phyloP scores from a whole-genome alignment of 1,140 invertebrate species.

The Lepidotrigona ventralis region DNA sequence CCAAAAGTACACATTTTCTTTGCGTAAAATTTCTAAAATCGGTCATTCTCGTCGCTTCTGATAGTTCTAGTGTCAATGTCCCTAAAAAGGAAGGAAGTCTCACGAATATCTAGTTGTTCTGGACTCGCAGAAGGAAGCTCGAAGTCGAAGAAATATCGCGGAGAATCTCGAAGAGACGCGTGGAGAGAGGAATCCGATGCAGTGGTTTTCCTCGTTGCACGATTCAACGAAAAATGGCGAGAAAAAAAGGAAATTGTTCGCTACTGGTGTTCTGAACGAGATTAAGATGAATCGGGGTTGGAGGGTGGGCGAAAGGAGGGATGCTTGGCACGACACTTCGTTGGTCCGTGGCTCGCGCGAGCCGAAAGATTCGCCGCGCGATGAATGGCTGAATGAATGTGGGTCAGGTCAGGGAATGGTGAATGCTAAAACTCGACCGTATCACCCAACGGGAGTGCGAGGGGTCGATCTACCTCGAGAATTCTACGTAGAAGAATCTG shows the following conservation, averaged over 20 bases:
- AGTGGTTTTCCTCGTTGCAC: not conserved
- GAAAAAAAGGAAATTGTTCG: not conserved
- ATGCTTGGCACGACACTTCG: not conserved
- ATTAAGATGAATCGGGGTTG: slow-evolving; percentile 17
- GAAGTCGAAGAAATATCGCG: not conserved
- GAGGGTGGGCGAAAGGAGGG: not conserved
- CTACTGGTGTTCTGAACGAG: slow-evolving; percentile 6
- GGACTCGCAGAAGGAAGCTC: not conserved
- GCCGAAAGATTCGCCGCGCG: slow-evolving; percentile 17
- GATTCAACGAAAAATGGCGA: not conserved
- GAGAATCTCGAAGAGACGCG: not conserved
- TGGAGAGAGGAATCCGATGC: not conserved
- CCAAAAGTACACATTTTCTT: too few species aligned
- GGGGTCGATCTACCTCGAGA: not conserved
- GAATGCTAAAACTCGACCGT: slow-evolving; percentile 19
- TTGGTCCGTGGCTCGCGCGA: not conserved
- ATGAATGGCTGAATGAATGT: slow-evolving; percentile 46
- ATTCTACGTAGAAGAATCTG: slow-evolving; percentile 10
- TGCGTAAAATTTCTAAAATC: too few species aligned
- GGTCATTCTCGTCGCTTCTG: too few species aligned
- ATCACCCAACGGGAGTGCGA: slow-evolving; percentile 2
- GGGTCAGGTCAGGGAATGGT: slow-evolving; percentile 32
- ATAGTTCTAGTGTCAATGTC: too few species aligned
- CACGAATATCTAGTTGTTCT: too few species aligned
- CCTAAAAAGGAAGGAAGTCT: not conserved